A percentile compares a stretch with the other conserved stretches of the same genome.
phyloP scores from a whole-genome alignment of 2,888 invertebrate species.

The Timandra comae region DNA sequence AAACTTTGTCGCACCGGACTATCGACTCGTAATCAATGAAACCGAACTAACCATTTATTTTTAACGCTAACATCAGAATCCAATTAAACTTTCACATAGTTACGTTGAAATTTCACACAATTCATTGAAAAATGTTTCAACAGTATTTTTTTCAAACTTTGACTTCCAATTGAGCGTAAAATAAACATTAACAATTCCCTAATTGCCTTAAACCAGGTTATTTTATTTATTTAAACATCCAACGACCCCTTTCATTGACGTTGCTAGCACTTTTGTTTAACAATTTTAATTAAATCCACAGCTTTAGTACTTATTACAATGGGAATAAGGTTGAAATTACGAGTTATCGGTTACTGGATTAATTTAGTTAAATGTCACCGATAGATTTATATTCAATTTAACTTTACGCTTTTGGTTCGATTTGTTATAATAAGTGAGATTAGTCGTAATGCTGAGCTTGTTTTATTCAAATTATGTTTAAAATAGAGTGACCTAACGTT shows the following conservation, averaged over 20 bases:
- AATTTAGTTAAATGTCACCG: conserved; percentile 8
- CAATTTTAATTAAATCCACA: conserved; percentile 3
- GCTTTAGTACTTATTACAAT: background rate
- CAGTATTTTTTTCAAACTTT: too few species aligned
- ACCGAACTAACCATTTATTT: too few species aligned
- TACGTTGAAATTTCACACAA: too few species aligned
- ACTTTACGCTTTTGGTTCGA: conserved; percentile 20
- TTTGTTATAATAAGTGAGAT: conserved; percentile 11
- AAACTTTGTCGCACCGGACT: too few species aligned
- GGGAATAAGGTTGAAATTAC: conserved; percentile 2
- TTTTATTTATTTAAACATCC: conserved; percentile 47
- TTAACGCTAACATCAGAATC: too few species aligned
- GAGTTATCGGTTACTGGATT: background rate
- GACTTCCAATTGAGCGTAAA: conserved; percentile 20
- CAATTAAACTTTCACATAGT: too few species aligned
- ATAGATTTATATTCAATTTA: conserved; percentile 25
- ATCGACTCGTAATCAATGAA: too few species aligned
- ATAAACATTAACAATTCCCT: conserved; percentile 28
- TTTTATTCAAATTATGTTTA: too few species aligned
- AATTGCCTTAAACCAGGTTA: conserved; percentile 37
- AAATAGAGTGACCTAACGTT: too few species aligned
- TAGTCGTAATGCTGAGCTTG: too few species aligned
- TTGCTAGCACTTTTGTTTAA: conserved; percentile 26
- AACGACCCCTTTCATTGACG: conserved; percentile 32
- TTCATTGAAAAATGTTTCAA: too few species aligned